phyloP scores from a whole-genome alignment of 30 jellyfish, hydroid and myxozoan genomes.

The Turritopsis dohrnii region DNA sequence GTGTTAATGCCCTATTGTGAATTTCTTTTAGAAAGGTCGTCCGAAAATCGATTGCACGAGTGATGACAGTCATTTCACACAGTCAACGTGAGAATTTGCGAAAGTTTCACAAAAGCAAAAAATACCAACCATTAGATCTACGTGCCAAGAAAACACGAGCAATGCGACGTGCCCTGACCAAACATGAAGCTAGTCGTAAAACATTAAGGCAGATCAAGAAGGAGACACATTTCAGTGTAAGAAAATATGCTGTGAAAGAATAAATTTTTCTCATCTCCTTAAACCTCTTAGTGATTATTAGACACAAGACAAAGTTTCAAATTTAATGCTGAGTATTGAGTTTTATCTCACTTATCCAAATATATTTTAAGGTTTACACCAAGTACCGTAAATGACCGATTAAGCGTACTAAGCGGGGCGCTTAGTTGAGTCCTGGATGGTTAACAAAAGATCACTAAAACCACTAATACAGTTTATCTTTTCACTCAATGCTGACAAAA shows the following conservation, averaged over 20 bases:
- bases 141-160: constrained; percentile 96
- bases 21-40: constrained; percentile 62
- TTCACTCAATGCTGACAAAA: no score
- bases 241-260: constrained; percentile 93
- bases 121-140: constrained; percentile 80
- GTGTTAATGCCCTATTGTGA: no score
- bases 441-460: no score
- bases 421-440: no score
- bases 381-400: neutral
- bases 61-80: constrained; percentile 82
- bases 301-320: no score
- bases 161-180: constrained; percentile 84
- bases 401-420: neutral
- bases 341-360: no score
- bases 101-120: constrained; percentile 74
- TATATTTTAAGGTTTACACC: no score
- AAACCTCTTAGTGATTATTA: no score
- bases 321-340: no score
- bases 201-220: constrained; percentile 80
- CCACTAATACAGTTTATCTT: no score
- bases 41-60: constrained; percentile 85
- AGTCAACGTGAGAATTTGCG: constrained; percentile 75
- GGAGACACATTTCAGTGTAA: constrained; percentile 59
- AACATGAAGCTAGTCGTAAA: constrained; percentile 64
- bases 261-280: constrained; percentile 18